Evolutionary conservation across 2,888 invertebrate genomes (phyloP).

Genomic region (Netelia melanura): DNA sequence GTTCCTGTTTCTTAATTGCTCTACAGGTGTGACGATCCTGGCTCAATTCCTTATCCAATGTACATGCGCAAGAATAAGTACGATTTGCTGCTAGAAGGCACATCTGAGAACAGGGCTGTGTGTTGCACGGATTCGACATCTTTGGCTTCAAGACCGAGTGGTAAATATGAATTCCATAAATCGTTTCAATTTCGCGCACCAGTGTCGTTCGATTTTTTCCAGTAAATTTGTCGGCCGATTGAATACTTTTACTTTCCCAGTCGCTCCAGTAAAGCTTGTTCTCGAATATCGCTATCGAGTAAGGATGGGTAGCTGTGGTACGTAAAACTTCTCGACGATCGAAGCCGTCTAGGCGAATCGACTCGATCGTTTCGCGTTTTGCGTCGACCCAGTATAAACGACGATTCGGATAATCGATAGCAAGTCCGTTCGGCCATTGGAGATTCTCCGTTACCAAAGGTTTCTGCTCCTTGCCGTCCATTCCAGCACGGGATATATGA

Average conservation of each 20-base stretch:
- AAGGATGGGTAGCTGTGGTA: conserved; percentile 92
- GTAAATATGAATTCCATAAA: conserved; percentile 90
- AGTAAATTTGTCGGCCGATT: conserved; percentile 91
- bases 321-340: conserved; percentile 88
- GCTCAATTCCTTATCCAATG: conserved; percentile 89
- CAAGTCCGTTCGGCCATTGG: conserved; percentile 94
- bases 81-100: conserved; percentile 89
- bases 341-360: conserved; percentile 88
- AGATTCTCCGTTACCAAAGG: conserved; percentile 88
- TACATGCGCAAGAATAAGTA: conserved; percentile 90
- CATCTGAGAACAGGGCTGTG: conserved; percentile 90
- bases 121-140: conserved; percentile 87
- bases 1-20: conserved; percentile 84
- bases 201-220: conserved; percentile 88
- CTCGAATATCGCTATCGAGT: conserved; percentile 94
- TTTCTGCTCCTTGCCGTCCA: conserved; percentile 92
- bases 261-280: conserved; percentile 96
- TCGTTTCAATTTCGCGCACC: conserved; percentile 85
- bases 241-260: conserved; percentile 91
- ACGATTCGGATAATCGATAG: conserved; percentile 91
- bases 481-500: conserved; percentile 91
- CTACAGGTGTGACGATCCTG: conserved; percentile 87
- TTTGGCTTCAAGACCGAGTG: conserved; percentile 89
- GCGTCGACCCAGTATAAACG: conserved; percentile 96
- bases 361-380: conserved; percentile 89